phyloP scores from a whole-genome alignment of 2,888 invertebrate genomes.

The Thera britannica region DNA sequence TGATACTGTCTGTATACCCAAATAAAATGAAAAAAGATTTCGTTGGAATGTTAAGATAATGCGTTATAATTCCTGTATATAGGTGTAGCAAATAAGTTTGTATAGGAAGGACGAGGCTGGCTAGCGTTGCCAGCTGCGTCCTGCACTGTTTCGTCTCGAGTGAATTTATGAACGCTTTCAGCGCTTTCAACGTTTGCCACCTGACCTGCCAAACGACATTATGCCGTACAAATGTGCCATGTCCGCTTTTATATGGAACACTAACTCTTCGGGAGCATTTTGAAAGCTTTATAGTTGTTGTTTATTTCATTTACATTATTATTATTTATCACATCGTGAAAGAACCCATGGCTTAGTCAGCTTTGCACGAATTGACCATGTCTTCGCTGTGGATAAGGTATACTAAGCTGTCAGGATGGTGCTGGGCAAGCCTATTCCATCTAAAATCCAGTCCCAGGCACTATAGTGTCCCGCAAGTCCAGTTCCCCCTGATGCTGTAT shows the following conservation, averaged over 20 bases:
- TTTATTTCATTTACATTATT: constrained; percentile 24
- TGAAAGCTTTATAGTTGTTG: constrained; percentile 39
- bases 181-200: constrained; percentile 80
- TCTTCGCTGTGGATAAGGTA: no score
- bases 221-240: constrained; percentile 72
- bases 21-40: neutral
- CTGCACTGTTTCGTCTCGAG: constrained; percentile 67
- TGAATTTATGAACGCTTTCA: constrained; percentile 82
- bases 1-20: no score
- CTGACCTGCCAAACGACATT: constrained; percentile 79
- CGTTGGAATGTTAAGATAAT: constrained; percentile 23
- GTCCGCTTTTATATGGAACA: constrained; percentile 71
- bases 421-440: no score
- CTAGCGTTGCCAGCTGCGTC: constrained; percentile 71
- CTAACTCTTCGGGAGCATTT: constrained; percentile 51
- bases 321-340: no score
- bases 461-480: no score
- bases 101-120: constrained; percentile 19
- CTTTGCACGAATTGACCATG: no score
- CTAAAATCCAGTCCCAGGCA: no score
- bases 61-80: constrained; percentile 15
- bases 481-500: no score
- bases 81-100: constrained; percentile 17
- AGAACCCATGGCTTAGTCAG: no score
- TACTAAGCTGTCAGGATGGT: no score